phyloP scores from a whole-genome alignment of 2,888 invertebrate genomes.

The Drosophila melanosoma region DNA sequence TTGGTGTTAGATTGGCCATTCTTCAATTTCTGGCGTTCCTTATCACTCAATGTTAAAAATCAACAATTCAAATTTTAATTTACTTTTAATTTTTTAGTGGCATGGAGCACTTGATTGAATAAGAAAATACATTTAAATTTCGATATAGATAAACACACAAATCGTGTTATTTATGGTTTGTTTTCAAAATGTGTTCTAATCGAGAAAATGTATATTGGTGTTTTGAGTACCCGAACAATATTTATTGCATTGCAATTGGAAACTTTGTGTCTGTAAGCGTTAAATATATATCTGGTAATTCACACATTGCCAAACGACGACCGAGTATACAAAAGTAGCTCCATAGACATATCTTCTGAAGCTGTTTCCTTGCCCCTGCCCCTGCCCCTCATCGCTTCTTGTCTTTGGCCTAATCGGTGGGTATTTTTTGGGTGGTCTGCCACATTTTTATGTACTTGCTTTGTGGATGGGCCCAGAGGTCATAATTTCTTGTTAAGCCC shows the following conservation, averaged over 20 bases:
- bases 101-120: constrained; percentile 6
- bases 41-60: background rate
- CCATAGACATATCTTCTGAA: background rate
- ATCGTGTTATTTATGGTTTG: background rate
- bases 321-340: background rate
- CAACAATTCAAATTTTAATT: background rate
- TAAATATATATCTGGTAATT: constrained; percentile 12
- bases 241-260: background rate
- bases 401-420: constrained; percentile 8
- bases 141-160: background rate
- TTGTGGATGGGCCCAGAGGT: constrained; percentile 57
- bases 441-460: constrained; percentile 43
- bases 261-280: background rate
- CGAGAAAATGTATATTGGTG: background rate
- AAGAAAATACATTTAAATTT: background rate
- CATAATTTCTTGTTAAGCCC: constrained; percentile 83
- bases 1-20: constrained; percentile 10
- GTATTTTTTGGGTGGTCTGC: constrained; percentile 8
- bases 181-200: background rate
- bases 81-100: background rate
- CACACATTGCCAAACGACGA: constrained; percentile 2
- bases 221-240: background rate
- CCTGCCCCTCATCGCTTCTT: background rate
- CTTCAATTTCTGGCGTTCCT: background rate
- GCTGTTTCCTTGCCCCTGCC: background rate